phyloP scores from a whole-genome alignment of 2,888 invertebrate genomes.

The Nomada hirtipes region DNA sequence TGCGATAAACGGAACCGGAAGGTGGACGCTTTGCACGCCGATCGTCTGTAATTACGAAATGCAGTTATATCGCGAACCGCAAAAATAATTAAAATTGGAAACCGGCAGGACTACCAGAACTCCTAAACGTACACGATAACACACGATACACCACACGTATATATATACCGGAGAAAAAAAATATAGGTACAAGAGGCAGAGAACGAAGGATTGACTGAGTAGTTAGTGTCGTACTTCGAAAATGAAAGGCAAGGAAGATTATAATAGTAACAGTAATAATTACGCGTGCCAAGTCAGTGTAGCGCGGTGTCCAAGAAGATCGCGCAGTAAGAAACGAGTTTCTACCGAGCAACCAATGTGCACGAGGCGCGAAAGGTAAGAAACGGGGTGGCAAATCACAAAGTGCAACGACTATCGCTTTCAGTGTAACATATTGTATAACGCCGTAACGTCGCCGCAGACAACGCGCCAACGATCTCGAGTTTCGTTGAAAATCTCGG shows the following conservation, averaged over 20 bases:
- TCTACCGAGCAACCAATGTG: slow-evolving; percentile 42
- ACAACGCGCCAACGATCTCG: slow-evolving; percentile 59
- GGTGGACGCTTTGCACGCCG: slow-evolving; percentile 36
- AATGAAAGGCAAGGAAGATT: slow-evolving; percentile 29
- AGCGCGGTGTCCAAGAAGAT: slow-evolving; percentile 58
- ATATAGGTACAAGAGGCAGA: slow-evolving; percentile 52
- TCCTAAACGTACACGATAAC: slow-evolving; percentile 4
- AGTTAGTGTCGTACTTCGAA: slow-evolving; percentile 76
- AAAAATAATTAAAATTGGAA: slow-evolving; percentile 46
- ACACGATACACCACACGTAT: slow-evolving; percentile 2
- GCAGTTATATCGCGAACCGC: slow-evolving; percentile 33
- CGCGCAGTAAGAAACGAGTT: slow-evolving; percentile 33
- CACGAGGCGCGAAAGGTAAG: slow-evolving; percentile 23
- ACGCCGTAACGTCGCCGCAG: slow-evolving; percentile 64
- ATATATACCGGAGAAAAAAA: slow-evolving; percentile 7
- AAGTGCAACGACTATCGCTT: slow-evolving; percentile 81
- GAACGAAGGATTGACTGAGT: slow-evolving; percentile 78
- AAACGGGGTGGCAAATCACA: slow-evolving; percentile 65
- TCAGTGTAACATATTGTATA: slow-evolving; percentile 81
- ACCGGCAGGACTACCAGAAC: slow-evolving; percentile 16
- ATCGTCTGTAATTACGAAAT: slow-evolving; percentile 60
- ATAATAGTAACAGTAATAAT: slow-evolving; percentile 55
- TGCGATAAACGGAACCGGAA: slow-evolving; percentile 74
- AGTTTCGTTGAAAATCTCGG: slow-evolving; percentile 28
- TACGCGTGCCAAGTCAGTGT: slow-evolving; percentile 77